Conservation (phyloP, 37 sponge, comb jelly and placozoan genomes). For the Axinella damicornis region DNA sequence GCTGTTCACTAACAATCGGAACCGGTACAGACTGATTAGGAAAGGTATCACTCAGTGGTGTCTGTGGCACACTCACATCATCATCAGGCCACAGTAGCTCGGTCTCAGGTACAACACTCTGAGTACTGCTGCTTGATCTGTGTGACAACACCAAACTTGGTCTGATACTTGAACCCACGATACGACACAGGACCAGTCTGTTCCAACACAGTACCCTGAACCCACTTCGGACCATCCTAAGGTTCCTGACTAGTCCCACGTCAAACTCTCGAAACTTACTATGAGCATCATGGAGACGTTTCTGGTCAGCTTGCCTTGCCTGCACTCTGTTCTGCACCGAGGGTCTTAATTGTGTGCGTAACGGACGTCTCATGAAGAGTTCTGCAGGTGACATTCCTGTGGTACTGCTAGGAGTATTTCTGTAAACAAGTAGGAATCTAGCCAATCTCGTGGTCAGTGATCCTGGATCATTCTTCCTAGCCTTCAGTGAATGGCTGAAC, state of each 20-base stretch:
- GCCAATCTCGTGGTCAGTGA: not conserved
- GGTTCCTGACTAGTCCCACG: not conserved
- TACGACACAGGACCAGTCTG: conserved; percentile 14
- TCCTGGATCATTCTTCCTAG: not conserved
- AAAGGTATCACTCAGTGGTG: too few species aligned
- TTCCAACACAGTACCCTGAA: not conserved
- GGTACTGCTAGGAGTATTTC: too few species aligned
- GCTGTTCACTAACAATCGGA: too few species aligned
- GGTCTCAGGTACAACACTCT: too few species aligned
- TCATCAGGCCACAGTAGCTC: too few species aligned
- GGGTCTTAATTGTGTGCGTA: conserved; percentile 5
- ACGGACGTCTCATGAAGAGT: conserved; percentile 3
- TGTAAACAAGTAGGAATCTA: not conserved
- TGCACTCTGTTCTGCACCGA: not conserved
- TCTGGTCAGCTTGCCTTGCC: conserved; percentile 14
- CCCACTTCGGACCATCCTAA: not conserved
- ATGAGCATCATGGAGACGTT: not conserved
- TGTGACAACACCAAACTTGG: conserved; percentile 16
- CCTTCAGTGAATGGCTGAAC: conserved; percentile 16
- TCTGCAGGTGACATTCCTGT: conserved; percentile 27
- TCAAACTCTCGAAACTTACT: conserved; percentile 5
- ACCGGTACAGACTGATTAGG: too few species aligned
- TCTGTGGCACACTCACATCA: too few species aligned
- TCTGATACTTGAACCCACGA: not conserved
- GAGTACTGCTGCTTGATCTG: not conserved